phyloP scores from a whole-genome alignment of 2,888 invertebrate genomes.

The Lamproptera curius region DNA sequence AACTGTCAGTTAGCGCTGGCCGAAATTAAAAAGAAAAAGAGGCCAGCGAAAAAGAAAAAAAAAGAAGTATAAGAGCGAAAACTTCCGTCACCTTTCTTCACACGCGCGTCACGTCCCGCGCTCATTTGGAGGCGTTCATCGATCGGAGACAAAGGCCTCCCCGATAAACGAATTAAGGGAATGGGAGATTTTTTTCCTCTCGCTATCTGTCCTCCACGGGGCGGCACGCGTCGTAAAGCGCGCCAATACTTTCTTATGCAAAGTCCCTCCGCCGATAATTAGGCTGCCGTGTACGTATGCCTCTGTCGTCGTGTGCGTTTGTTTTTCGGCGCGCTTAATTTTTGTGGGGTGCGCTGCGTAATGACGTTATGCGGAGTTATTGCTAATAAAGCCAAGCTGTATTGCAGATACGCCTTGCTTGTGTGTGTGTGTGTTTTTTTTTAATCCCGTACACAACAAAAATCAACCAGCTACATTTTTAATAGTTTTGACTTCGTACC shows the following conservation, averaged over 20 bases:
- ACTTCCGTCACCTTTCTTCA: conserved; percentile 63
- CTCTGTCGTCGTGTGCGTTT: conserved; percentile 49
- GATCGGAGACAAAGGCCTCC: conserved; percentile 76
- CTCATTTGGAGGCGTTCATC: conserved; percentile 75
- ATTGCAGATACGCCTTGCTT: no score
- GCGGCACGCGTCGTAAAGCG: conserved; percentile 75
- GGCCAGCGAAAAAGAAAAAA: conserved; percentile 26
- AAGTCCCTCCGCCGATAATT: conserved; percentile 74
- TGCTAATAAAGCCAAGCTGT: conserved; percentile 11
- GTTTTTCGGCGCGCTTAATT: conserved; percentile 61
- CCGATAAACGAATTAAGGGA: conserved; percentile 79
- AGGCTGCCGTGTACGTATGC: conserved; percentile 62
- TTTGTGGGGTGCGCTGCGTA: conserved; percentile 34
- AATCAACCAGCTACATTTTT: no score
- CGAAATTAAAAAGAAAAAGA: conserved; percentile 7
- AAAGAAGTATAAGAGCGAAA: conserved; percentile 27
- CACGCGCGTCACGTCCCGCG: conserved; percentile 71
- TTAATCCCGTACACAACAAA: no score
- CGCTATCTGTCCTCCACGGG: conserved; percentile 33
- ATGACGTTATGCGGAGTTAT: conserved; percentile 21
- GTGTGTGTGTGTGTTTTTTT: no score
- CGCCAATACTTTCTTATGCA: conserved; percentile 78
- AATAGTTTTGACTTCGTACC: no score
- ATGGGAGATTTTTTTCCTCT: conserved; percentile 79
- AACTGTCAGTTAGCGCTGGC: conserved; percentile 9